phyloP scores from a whole-genome alignment of 2,113 vertebrate genomes.

The Sphaerodactylus townsendi region DNA sequence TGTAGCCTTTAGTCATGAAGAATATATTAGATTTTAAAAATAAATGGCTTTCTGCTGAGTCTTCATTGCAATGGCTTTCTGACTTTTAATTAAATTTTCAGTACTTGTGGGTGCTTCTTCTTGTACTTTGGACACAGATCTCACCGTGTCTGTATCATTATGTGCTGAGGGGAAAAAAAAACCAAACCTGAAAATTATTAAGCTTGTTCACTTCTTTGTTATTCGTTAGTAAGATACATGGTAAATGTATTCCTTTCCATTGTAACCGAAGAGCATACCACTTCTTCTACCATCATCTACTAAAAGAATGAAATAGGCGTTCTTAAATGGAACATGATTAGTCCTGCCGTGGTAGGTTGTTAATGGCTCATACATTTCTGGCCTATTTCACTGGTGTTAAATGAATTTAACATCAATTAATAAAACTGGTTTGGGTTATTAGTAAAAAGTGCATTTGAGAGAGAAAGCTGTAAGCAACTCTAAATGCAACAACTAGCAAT shows the following conservation, averaged over 20 bases:
- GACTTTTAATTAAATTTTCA: constrained; percentile 96
- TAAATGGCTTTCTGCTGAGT: constrained; percentile 90
- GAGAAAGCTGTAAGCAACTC: constrained; percentile 51
- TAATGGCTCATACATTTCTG: constrained; percentile 75
- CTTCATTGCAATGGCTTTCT: constrained; percentile 84
- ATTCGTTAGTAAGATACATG: constrained; percentile 63
- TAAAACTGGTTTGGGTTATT: constrained; percentile 67
- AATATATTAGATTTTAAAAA: constrained; percentile 96
- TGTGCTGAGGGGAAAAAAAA: constrained; percentile 60
- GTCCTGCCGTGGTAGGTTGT: constrained; percentile 68
- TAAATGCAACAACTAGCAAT: neutral
- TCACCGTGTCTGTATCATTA: constrained; percentile 74
- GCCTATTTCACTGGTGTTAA: constrained; percentile 78
- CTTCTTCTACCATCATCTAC: constrained; percentile 67
- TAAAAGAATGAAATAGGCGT: constrained; percentile 69
- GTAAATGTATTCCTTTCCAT: constrained; percentile 65
- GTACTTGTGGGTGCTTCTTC: constrained; percentile 79
- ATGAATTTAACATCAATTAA: constrained; percentile 79
- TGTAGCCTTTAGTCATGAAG: constrained; percentile 85
- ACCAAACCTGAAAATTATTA: constrained; percentile 76
- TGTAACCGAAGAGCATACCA: constrained; percentile 70
- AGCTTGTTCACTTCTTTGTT: constrained; percentile 82
- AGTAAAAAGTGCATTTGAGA: constrained; percentile 63
- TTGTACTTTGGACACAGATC: constrained; percentile 76
- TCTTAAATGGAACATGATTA: constrained; percentile 73